phyloP scores from a whole-genome alignment of 2,797 vertebrate species.

The Lepidocolaptes lacrymiger region DNA sequence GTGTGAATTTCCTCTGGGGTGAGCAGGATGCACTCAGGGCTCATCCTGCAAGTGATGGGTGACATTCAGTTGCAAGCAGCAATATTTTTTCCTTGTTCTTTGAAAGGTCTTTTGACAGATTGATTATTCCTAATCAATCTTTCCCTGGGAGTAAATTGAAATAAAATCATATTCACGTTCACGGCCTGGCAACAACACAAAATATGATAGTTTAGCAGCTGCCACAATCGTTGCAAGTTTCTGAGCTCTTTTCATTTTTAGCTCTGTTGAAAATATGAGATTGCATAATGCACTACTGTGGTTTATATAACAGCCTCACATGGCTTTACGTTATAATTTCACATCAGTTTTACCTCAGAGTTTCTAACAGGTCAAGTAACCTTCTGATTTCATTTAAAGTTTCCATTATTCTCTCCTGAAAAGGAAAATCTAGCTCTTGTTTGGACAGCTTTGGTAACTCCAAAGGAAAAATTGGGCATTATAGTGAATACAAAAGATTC shows the following conservation, averaged over 20 bases:
- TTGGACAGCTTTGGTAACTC: conserved; percentile 78
- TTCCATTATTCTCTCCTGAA: conserved; percentile 78
- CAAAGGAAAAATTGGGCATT: conserved; percentile 78
- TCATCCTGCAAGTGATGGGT: neutral
- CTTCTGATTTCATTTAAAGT: conserved; percentile 81
- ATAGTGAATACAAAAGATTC: conserved; percentile 77
- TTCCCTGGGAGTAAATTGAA: neutral
- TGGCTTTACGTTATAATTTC: conserved; percentile 53
- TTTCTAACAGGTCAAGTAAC: conserved; percentile 77
- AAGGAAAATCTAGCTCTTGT: conserved; percentile 81
- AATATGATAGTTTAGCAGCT: neutral
- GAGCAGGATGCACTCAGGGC: neutral
- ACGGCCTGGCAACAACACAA: neutral
- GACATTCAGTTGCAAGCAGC: neutral
- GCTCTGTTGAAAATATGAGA: conserved; percentile 26
- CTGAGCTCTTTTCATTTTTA: conserved; percentile 28
- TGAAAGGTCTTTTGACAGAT: neutral
- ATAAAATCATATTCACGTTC: neutral
- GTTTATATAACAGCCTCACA: conserved; percentile 31
- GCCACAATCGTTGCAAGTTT: neutral
- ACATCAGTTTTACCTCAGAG: conserved; percentile 68
- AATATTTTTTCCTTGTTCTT: neutral
- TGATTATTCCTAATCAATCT: neutral
- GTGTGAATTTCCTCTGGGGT: neutral
- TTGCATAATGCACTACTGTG: neutral